Conservation (phyloP, 2,113 vertebrate genomes). For the Dasyurus viverrinus region DNA sequence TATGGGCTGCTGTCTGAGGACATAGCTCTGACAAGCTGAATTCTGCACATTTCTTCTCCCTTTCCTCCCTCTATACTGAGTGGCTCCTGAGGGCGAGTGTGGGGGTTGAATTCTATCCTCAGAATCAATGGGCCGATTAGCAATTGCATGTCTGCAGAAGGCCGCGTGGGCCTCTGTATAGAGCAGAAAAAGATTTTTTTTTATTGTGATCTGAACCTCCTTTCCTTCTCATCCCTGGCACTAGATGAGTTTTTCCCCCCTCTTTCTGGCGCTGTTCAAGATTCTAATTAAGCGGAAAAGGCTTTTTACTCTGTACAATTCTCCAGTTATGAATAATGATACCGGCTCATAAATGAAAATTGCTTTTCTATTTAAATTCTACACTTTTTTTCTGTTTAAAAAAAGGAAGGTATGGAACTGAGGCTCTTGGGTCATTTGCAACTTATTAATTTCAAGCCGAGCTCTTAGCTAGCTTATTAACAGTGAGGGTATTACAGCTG, state of each 20-base stretch:
- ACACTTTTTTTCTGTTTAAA: slow-evolving; percentile 43
- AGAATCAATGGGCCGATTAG: neutral
- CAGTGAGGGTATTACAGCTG: slow-evolving; percentile 61
- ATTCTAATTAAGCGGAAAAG: slow-evolving; percentile 81
- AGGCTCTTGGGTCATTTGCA: slow-evolving; percentile 83
- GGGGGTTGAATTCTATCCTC: rapidly evolving
- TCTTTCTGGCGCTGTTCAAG: slow-evolving; percentile 64
- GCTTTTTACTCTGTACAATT: slow-evolving; percentile 74
- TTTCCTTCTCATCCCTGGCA: neutral
- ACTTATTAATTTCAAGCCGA: slow-evolving; percentile 85
- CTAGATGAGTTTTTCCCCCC: slow-evolving; percentile 6
- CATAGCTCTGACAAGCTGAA: rapidly evolving
- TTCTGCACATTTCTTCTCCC: neutral
- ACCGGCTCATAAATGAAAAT: slow-evolving; percentile 82
- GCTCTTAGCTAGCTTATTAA: slow-evolving; percentile 80
- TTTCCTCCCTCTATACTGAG: neutral
- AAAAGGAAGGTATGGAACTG: slow-evolving; percentile 73
- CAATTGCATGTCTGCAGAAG: rapidly evolving
- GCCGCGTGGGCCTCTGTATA: neutral
- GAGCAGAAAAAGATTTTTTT: neutral
- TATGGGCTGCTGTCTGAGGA: neutral
- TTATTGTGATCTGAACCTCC: slow-evolving; percentile 39
- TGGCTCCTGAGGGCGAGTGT: rapidly evolving
- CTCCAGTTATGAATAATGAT: slow-evolving; percentile 82
- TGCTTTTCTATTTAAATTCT: slow-evolving; percentile 84